Percentiles rank a stretch among this genome's conserved stretches.
These are phyloP conservation scores for Oryctes rhinoceros DNA, from an alignment of 1,140 invertebrate genomes.

Conservation along the genomic window DNA sequence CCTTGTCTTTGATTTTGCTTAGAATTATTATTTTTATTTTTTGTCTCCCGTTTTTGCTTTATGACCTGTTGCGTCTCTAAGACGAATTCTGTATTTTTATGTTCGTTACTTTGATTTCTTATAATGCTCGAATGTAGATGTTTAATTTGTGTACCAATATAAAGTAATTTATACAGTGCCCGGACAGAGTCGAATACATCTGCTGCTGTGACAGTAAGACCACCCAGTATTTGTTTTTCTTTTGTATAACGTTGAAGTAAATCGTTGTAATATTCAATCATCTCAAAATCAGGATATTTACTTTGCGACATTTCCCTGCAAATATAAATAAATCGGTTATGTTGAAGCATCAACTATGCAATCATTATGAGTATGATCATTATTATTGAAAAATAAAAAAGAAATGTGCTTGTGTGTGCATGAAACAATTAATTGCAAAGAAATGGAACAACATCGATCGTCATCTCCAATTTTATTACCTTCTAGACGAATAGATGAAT, in stretches of 20 bases:
- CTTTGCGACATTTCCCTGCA: slow-evolving; percentile 51
- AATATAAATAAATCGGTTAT: neutral
- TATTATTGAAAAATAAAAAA: too few species aligned
- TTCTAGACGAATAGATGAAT: too few species aligned
- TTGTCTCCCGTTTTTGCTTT: neutral
- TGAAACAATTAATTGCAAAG: too few species aligned
- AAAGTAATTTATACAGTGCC: slow-evolving; percentile 49
- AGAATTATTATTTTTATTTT: slow-evolving; percentile 15
- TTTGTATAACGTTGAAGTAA: slow-evolving; percentile 51
- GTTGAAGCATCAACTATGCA: too few species aligned
- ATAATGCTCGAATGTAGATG: slow-evolving; percentile 40
- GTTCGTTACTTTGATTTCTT: slow-evolving; percentile 16
- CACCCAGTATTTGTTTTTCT: slow-evolving; percentile 50
- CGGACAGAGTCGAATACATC: slow-evolving; percentile 44
- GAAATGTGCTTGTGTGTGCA: too few species aligned
- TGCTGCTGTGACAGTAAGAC: slow-evolving; percentile 46
- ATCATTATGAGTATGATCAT: too few species aligned
- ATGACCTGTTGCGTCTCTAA: neutral
- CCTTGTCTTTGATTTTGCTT: neutral
- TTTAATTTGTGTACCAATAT: slow-evolving; percentile 53
- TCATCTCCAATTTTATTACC: too few species aligned
- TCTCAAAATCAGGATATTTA: slow-evolving; percentile 41
- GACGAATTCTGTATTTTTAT: slow-evolving; percentile 29
- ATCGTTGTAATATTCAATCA: slow-evolving; percentile 47
- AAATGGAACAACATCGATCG: too few species aligned